Evolutionary conservation across 30 jellyfish, hydroid and myxozoan genomes (phyloP), one percentile per base, ranked within the genome.

Genomic region (Pseudorhiza aurosa): DNA sequence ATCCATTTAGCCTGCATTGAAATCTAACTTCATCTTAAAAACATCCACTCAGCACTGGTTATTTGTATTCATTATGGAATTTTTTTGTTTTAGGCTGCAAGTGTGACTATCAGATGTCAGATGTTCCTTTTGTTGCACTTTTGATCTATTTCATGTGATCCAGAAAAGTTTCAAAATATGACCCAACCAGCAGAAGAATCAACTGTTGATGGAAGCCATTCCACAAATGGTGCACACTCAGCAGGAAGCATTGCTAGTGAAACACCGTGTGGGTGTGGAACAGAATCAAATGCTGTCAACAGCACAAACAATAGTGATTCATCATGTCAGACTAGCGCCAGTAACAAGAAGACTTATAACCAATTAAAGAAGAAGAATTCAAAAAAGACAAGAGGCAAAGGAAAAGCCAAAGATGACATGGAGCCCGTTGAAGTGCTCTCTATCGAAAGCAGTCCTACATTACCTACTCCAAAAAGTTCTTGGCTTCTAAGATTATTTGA

Each of bases 401-500:
- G 65, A 37, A 59, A 72, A 25, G 18, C 29, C n/a, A 56, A 84
- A 45, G 95, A 88, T 27, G 81, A 92, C 55, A 68, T 21, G 17
- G 81, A 80, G 39, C 95, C 83, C 4, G 36, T 21, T 32, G 32
- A 51, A 26, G 76, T 25, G 5, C 31, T 37, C 21, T 32, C 76
- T 22, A 33, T 17, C 4, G 87, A 74, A 9, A 32, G 72, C n/a
- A 51, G 65, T 35, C 78, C 95, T 0, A 68, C 88, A 4, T 59
- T 93, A 18, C 99, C 99, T 33, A 79, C 96, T 30, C 87, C 96
- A 8, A 95, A 75, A 51, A 85, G 97, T 17, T 93, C 99, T 6
- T 93, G 99, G 99, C 62, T 93, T 56, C 85, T 93, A 27, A 80
- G 99, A 35, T 40, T 93, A 44, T 93, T 93, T 93, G 99, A 93